Base-by-base conservation (phyloP, 2,888 invertebrate species). In the Neoitamus cyanurus region DNA sequence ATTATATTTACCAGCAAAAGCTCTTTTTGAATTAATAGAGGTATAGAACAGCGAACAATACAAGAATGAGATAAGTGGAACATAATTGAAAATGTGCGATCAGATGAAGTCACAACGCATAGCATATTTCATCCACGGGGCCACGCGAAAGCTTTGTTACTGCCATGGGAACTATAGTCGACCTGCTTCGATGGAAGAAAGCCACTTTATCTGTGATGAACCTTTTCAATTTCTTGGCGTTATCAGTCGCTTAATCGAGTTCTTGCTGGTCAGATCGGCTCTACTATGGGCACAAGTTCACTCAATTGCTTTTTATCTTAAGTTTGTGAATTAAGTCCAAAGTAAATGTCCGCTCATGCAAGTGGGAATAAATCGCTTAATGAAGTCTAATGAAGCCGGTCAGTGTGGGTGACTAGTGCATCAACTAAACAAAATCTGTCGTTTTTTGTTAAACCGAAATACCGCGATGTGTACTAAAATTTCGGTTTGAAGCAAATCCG, bases 321-420 rank as follows among this genome's bases (percentile, higher is more conserved):
- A 58, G 2, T 58, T 58, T 20, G 58, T 58, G 58, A 58, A 58
- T 58, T 58, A 58, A 25, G 58, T 58, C 7, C 6, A 58, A 58
- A 58, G 2, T 9, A 58, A 25, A 25, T 15, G 15, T 58, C 58
- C 7, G 2, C 25, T 58, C 25, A 20, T 58, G 20, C 58, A 58
- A 58, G 58, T 58, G 58, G 58, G 25, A 58, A 58, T 58, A 58
- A 58, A 58, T 58, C 58, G 58, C 70, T 70, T 70, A 70, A 70
- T 70, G 13, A 70, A 34, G 70, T 30, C 30, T 70, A 70, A 70
- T 70, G 31, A 70, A 70, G 70, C 70, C 31, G 70, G 28, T 25
- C 30, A 34, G 70, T 31, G 70, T 70, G 34, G 70, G 70, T 70
- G 70, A 11, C 15, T 13, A 25, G 70, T 70, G 70, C 70, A 70